These are phyloP conservation scores for Conops quadrifasciatus DNA, from an alignment of 2,888 invertebrate species.

Conservation along the genomic window DNA sequence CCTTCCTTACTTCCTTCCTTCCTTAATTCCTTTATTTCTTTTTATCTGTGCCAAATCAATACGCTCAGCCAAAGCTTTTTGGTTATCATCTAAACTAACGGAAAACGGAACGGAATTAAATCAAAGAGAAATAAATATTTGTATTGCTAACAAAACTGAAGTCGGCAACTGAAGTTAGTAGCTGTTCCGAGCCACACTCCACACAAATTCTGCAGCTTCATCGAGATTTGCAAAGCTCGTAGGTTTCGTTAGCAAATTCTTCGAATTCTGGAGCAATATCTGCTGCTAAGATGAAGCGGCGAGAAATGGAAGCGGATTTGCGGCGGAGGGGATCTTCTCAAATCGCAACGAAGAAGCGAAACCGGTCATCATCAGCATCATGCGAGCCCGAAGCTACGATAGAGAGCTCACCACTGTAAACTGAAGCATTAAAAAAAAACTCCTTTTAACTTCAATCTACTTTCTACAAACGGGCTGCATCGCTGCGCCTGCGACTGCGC, in stretches of 20 bases:
- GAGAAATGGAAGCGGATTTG: background rate
- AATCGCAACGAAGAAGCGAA: background rate
- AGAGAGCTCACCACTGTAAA: background rate
- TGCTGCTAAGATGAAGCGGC: background rate
- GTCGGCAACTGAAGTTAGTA: too few relatives aligned
- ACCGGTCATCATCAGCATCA: background rate
- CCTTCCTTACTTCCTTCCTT: too few relatives aligned
- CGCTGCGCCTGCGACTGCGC: background rate
- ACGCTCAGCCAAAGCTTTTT: too few relatives aligned
- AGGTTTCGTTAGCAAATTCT: conserved; percentile 15
- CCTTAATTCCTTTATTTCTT: too few relatives aligned
- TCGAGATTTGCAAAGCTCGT: background rate
- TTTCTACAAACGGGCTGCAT: conserved; percentile 3
- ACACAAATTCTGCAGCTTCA: too few relatives aligned
- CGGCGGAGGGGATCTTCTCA: background rate
- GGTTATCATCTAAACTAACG: too few relatives aligned
- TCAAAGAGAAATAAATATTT: too few relatives aligned
- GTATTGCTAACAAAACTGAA: too few relatives aligned
- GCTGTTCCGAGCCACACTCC: too few relatives aligned
- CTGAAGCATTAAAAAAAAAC: conserved; percentile 25
- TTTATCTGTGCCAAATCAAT: too few relatives aligned
- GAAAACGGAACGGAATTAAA: too few relatives aligned
- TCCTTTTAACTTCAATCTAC: conserved; percentile 29
- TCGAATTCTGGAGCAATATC: conserved; percentile 8
- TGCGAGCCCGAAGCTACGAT: background rate